Percentiles rank a stretch among this genome's conserved stretches.
Conservation (phyloP, 2,113 vertebrate species). For the Promerops cafer region DNA sequence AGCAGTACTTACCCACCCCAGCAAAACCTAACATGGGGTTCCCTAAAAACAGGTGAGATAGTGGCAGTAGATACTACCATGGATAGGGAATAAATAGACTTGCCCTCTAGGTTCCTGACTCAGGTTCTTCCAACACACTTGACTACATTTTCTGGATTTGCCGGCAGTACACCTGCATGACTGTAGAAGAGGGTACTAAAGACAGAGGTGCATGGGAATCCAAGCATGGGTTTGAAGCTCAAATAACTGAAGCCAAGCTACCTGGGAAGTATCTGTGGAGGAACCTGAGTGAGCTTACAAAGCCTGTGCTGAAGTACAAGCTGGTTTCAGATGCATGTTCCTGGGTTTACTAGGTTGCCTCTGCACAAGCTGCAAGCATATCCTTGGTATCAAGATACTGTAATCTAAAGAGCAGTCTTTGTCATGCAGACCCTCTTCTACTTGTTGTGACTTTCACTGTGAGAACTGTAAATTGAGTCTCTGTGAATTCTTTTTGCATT, state of each 20-base stretch:
- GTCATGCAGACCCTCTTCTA: neutral
- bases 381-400: neutral
- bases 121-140: neutral
- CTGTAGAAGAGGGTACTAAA: neutral
- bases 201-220: neutral
- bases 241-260: neutral
- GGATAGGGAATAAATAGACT: neutral
- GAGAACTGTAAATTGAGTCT: neutral
- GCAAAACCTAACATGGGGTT: fast-evolving
- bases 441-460: neutral
- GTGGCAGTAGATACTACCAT: neutral
- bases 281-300: neutral
- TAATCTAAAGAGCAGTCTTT: neutral
- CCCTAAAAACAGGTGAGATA: neutral
- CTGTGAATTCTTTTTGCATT: neutral
- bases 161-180: neutral
- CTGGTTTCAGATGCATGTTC: neutral
- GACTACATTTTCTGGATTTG: neutral
- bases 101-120: neutral
- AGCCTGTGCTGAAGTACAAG: neutral
- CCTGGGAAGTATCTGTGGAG: neutral
- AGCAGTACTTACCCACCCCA: neutral
- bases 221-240: neutral
- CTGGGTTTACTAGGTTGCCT: neutral
- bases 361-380: neutral